phyloP scores from a whole-genome alignment of 2,888 invertebrate species.

The Euspilapteryx auroguttella region DNA sequence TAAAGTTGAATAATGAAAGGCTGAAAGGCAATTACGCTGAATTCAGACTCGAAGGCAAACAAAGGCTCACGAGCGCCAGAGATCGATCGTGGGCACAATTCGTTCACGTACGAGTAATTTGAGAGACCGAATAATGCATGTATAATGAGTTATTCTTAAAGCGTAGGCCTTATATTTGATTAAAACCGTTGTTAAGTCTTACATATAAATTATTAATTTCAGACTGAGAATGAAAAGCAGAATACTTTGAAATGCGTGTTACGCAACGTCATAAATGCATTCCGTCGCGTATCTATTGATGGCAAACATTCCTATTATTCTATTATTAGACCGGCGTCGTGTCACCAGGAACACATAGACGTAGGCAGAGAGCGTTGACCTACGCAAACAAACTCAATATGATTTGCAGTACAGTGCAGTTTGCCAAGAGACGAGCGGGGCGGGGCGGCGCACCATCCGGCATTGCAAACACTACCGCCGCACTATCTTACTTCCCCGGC shows the following conservation, averaged over 20 bases:
- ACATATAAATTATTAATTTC: too few species aligned
- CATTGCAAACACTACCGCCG: conserved; percentile 22
- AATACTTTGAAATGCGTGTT: too few species aligned
- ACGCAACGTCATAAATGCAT: too few species aligned
- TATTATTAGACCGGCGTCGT: conserved; percentile 54
- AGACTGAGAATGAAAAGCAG: too few species aligned
- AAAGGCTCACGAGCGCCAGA: conserved; percentile 42
- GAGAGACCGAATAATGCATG: conserved; percentile 52
- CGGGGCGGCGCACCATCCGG: conserved; percentile 26
- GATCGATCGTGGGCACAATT: conserved; percentile 54
- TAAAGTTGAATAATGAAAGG: conserved; percentile 60
- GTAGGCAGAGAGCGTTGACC: conserved; percentile 51
- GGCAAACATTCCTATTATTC: conserved; percentile 43
- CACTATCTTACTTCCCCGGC: conserved; percentile 36
- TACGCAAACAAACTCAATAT: conserved; percentile 49
- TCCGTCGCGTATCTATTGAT: conserved; percentile 36
- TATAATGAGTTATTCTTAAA: conserved; percentile 45
- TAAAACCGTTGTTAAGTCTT: too few species aligned
- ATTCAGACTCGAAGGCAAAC: conserved; percentile 58
- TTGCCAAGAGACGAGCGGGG: conserved; percentile 44
- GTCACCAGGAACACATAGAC: conserved; percentile 59
- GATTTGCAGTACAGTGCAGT: conserved; percentile 51
- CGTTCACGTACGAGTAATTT: conserved; percentile 56
- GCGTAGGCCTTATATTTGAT: too few species aligned
- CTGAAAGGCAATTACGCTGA: conserved; percentile 60